These are phyloP conservation scores for Peromyscus californicus DNA, from an alignment of 2,113 vertebrate genomes.

Conservation along the genomic window DNA sequence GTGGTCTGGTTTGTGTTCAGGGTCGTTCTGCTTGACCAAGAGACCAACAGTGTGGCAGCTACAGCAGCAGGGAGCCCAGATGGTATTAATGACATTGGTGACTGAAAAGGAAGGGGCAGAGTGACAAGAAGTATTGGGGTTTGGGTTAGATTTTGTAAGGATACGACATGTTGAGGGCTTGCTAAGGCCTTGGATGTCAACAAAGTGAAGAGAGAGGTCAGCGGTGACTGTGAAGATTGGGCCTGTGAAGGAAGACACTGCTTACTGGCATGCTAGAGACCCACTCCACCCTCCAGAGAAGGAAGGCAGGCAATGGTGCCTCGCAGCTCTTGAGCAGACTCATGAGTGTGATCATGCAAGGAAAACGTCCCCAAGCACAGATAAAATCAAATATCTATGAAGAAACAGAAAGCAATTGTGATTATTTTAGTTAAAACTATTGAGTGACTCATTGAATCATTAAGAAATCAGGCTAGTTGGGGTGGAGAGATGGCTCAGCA, in stretches of 20 bases:
- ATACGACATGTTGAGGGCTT: not conserved
- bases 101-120: not conserved
- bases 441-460: not conserved
- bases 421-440: not conserved
- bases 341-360: not conserved
- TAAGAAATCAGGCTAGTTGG: not conserved
- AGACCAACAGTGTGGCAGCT: not conserved
- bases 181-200: not conserved
- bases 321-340: not conserved
- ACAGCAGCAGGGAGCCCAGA: not conserved
- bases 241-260: slow-evolving; percentile 19
- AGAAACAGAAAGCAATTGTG: slow-evolving; percentile 2
- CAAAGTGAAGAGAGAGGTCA: slow-evolving; percentile 7
- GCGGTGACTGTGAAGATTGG: not conserved
- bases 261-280: not conserved
- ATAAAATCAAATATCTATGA: slow-evolving; percentile 41
- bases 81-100: not conserved
- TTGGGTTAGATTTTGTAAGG: slow-evolving; percentile 11
- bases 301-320: not conserved
- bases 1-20: slow-evolving; percentile 12
- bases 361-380: not conserved
- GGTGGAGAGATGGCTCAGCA: not conserved
- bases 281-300: not conserved
- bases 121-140: not conserved
- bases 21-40: not conserved